These are phyloP conservation scores for Schizaphis graminum DNA, from an alignment of 2,888 invertebrate species.

Conservation along the genomic window DNA sequence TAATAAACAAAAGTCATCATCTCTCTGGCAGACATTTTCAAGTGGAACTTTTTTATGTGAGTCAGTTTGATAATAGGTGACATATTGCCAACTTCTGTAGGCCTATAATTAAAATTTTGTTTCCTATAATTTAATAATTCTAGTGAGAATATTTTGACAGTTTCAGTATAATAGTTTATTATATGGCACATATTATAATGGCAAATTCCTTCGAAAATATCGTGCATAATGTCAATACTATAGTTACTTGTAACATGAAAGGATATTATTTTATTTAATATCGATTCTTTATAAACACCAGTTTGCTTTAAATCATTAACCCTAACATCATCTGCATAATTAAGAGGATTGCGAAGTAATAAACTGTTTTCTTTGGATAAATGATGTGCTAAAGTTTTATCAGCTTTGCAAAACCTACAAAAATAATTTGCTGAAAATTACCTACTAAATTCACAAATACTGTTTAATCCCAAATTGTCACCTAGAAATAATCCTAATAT, in stretches of 20 bases:
- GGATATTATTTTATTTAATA: background rate
- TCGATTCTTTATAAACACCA: background rate
- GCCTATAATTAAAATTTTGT: background rate
- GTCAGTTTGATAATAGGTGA: background rate
- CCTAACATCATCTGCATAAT: background rate
- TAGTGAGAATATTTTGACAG: background rate
- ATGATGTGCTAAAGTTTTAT: background rate
- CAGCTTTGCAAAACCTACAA: background rate
- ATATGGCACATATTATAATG: constrained; percentile 24
- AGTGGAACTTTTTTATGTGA: background rate
- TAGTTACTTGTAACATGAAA: background rate
- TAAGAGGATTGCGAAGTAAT: background rate
- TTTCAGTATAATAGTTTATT: background rate
- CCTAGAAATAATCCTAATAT: no score
- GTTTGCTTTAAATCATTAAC: background rate
- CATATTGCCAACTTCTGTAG: background rate
- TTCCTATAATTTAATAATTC: background rate
- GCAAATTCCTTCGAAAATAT: background rate
- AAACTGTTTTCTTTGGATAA: background rate
- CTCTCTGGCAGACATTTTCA: background rate
- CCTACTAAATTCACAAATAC: background rate
- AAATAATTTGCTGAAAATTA: background rate
- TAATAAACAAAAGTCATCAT: background rate
- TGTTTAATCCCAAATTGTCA: background rate
- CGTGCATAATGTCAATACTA: background rate